Base-by-base conservation (phyloP, 2,113 vertebrate genomes). In the Zapus hudsonius region DNA sequence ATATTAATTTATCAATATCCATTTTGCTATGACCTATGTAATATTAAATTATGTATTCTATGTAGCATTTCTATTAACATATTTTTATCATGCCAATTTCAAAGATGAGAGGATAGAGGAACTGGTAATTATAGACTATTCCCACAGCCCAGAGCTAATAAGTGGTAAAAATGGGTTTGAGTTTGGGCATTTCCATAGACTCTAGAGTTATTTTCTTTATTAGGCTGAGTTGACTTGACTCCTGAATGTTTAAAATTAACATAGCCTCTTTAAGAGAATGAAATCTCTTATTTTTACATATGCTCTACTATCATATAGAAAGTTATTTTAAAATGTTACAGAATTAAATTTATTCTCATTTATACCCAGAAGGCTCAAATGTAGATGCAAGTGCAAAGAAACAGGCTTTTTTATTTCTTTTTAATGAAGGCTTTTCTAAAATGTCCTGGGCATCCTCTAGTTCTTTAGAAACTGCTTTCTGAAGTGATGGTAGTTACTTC, bases 201-300 rank as follows among this genome's bases (percentile, higher is more conserved):
- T 69, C 15, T 1, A 33, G n/a, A 61, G 20, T 5, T 10, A 13
- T 8, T 29, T 2, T 76, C 1, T 44, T 55, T 0, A 11, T 10
- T 25, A 78, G 33, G 27, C 10, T 84, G 31, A 42, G 2, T 10
- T 74, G 8, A 22, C 13, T 33, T 4, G 29, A 7, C 20, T 75
- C 64, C 12, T 23, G 10, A 27, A 11, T 22, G 4, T 44, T 89
- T 31, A 80, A 83, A 70, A 66, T 2, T 52, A 66, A 4, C 12
- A 20, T 75, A 74, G 69, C 52, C 5, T 92, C 57, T 61, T 91
- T 19, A 38, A 84, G 1, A 42, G 15, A 91, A 33, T 29, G 22
- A 89, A 82, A 31, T 67, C 12, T 73, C 55, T 95, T 36, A 1
- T 63, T 91, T 40, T 27, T 72, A n/a, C 74, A 69, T 67, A 92